Evolutionary conservation across 2,113 vertebrate genomes (phyloP).

Genomic region (Microcebus murinus): DNA sequence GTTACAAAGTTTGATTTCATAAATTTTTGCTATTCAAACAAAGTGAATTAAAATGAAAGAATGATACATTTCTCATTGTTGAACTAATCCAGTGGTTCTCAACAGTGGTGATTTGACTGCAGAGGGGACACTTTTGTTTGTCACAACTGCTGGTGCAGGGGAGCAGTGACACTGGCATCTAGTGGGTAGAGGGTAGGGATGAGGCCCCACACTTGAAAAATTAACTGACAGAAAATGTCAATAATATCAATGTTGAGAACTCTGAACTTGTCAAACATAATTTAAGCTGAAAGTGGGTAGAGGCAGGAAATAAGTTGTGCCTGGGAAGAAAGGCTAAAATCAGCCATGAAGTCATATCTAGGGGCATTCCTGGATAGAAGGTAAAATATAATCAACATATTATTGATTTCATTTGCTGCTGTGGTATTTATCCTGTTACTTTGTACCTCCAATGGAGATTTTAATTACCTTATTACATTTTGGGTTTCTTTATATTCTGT

Average conservation of each 20-base stretch:
- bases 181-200: background rate
- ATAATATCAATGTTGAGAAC: background rate
- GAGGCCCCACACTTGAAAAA: background rate
- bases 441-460: background rate
- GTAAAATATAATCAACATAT: background rate
- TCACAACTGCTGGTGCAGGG: rapidly evolving
- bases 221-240: background rate
- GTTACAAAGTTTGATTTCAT: background rate
- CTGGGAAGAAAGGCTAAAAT: background rate
- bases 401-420: background rate
- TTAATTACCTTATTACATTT: background rate
- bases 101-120: background rate
- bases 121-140: background rate
- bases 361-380: background rate
- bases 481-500: background rate
- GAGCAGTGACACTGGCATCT: background rate
- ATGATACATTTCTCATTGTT: background rate
- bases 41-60: background rate
- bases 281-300: background rate
- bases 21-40: background rate
- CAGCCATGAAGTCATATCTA: background rate
- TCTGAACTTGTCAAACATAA: background rate
- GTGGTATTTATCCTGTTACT: background rate
- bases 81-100: background rate
- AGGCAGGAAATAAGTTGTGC: background rate